Conservation (phyloP, 2,113 vertebrate genomes). For the Apodemus speciosus region DNA sequence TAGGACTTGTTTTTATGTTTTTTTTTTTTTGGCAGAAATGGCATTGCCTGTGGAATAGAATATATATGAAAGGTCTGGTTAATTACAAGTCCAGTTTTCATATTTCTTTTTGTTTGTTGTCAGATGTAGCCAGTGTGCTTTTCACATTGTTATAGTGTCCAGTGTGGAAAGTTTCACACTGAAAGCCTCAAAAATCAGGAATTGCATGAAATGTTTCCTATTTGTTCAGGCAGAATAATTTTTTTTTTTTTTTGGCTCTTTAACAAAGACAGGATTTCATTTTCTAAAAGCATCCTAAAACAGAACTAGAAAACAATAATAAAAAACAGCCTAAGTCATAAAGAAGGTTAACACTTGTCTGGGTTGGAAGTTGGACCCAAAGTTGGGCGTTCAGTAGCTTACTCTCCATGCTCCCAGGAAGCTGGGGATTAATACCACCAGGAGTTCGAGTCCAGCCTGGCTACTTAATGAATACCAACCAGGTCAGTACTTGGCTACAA, state of each 20-base stretch:
- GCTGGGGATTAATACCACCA: not conserved
- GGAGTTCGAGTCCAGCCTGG: not conserved
- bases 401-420: not conserved
- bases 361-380: constrained; percentile 19
- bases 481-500: not conserved
- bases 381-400: not conserved
- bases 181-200: constrained; percentile 61
- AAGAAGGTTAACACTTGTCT: constrained; percentile 17
- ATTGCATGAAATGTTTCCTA: constrained; percentile 33
- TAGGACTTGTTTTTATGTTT: constrained; percentile 19
- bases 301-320: constrained; percentile 32
- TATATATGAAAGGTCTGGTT: constrained; percentile 30
- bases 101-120: constrained; percentile 53
- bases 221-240: constrained; percentile 49
- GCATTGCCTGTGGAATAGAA: not conserved
- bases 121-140: constrained; percentile 37
- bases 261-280: constrained; percentile 47
- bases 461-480: not conserved
- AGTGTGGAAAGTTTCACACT: constrained; percentile 44
- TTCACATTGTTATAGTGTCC: constrained; percentile 54
- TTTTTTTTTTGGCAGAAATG: constrained; percentile 33
- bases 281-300: constrained; percentile 49
- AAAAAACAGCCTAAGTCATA: constrained; percentile 7
- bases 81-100: constrained; percentile 49
- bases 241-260: constrained; percentile 70